Base-by-base conservation (phyloP, 2,113 vertebrate genomes). In the Nibea coibor region DNA sequence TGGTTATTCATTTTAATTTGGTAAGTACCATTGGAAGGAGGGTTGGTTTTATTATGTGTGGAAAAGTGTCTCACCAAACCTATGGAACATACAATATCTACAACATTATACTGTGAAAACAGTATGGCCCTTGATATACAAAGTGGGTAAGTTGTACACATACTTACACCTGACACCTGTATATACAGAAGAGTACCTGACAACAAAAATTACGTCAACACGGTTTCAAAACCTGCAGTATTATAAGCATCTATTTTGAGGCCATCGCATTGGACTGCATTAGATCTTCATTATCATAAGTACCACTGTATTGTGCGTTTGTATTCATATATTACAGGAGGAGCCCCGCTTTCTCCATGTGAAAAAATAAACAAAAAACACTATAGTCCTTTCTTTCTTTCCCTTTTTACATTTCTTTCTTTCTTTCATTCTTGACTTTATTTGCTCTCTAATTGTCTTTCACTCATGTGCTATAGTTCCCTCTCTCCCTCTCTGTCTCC, bases 391-490 rank as follows among this genome's bases (percentile, higher is more conserved):
- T 72, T 72, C 71, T 62, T 58, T 58, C 63, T 28, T 48, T 22
- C 50, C 45, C 11, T 43, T 43, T 12, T 45, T 45, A 10, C 19
- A 2, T 73, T 78, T 62, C 48, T 76, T 70, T 62, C 48, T 76
- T 70, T 65, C 61, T 81, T 72, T 61, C 22, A 42, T 68, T 84
- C 81, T 82, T 65, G 7, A 59, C 31, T 42, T 77, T 78, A 62
- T 88, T 88, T 72, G 59, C 61, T 65, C 80, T 73, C 72, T 45
- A 48, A 72, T 76, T 78, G 65, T 90, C 81, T 74, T 67, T 68
- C 81, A 43, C 72, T 83, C 51, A 50, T 78, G 63, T 31, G 35
- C 78, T 50, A 72, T 76, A 80, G 72, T 45, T 54, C 67, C 64
- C 85, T 42, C 35, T 72, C 61, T 86, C 87, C 68, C 70, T 68